Conservation (phyloP, 2,888 invertebrate genomes). For the Mayetiola destructor region DNA sequence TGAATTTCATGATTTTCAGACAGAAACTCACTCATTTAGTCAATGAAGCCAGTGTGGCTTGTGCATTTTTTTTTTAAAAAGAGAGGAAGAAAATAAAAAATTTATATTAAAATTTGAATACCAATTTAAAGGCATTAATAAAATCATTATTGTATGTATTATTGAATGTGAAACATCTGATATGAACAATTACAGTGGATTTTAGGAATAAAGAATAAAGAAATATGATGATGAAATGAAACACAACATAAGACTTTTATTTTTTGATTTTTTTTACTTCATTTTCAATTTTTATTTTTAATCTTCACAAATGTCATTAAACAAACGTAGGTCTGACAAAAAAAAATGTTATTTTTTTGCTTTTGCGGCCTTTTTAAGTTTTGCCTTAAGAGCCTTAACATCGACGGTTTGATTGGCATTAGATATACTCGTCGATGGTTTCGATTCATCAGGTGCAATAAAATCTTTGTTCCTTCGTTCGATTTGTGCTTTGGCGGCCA, state of each 20-base stretch:
- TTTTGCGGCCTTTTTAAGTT: conserved; percentile 54
- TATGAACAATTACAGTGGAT: no score
- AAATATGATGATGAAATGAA: background rate
- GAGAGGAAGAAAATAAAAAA: no score
- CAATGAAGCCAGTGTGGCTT: no score
- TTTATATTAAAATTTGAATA: no score
- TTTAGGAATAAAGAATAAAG: background rate
- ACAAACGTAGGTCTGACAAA: background rate
- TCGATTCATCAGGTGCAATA: conserved; percentile 47
- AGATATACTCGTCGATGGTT: conserved; percentile 17
- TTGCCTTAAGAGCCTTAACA: conserved; percentile 56
- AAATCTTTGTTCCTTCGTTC: conserved; percentile 68
- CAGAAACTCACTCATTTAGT: no score
- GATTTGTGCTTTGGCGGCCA: conserved; percentile 55
- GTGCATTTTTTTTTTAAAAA: no score
- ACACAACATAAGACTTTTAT: background rate
- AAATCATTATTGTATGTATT: no score
- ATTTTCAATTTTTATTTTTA: background rate
- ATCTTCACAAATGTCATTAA: background rate
- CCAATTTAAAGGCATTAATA: no score
- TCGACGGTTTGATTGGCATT: conserved; percentile 38
- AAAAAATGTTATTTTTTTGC: conserved; percentile 27
- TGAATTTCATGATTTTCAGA: no score
- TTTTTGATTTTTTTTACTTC: background rate
- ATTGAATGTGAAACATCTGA: no score